These are phyloP conservation scores for Drosophila ironensis DNA, from an alignment of 1,140 invertebrate genomes.

Conservation along the genomic window DNA sequence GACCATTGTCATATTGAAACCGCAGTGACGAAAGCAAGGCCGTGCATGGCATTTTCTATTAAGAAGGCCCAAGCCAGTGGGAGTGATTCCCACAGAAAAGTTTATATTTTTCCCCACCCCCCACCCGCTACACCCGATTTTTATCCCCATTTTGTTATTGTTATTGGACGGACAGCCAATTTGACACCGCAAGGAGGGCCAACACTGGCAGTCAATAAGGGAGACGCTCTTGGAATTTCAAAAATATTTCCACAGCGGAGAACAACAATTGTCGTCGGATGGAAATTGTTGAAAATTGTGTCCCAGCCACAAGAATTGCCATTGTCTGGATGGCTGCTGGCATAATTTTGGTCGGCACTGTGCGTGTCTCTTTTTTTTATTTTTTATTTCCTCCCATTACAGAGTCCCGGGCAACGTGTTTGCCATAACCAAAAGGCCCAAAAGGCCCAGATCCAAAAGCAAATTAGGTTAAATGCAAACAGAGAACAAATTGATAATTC, in stretches of 20 bases:
- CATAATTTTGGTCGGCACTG: slow-evolving; percentile 34
- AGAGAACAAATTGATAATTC: slow-evolving; percentile 54
- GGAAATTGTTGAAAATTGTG: slow-evolving; percentile 34
- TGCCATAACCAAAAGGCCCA: slow-evolving; percentile 44
- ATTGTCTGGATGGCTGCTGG: slow-evolving; percentile 12
- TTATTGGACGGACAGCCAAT: slow-evolving; percentile 58
- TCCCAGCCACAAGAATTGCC: slow-evolving; percentile 7
- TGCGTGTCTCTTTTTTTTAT: not conserved
- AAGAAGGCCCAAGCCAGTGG: slow-evolving; percentile 18
- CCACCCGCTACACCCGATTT: too few relatives aligned
- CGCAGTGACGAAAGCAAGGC: slow-evolving; percentile 63
- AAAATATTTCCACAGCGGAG: slow-evolving; percentile 29
- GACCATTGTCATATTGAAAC: slow-evolving; percentile 66
- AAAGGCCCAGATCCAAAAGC: too few relatives aligned
- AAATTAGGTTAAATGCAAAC: slow-evolving; percentile 68
- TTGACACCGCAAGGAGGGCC: slow-evolving; percentile 26
- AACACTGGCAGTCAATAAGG: slow-evolving; percentile 16
- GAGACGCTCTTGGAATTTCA: slow-evolving; percentile 45
- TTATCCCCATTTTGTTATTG: slow-evolving; percentile 32
- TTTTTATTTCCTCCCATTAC: slow-evolving; percentile 1
- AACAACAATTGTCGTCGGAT: not conserved
- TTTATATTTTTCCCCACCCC: slow-evolving; percentile 41
- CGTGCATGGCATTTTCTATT: slow-evolving; percentile 75
- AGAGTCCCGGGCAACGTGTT: slow-evolving; percentile 50
- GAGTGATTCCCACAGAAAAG: slow-evolving; percentile 7